Evolutionary conservation across 2,888 invertebrate genomes (phyloP), one percentile per base, ranked within the genome.

Genomic region (Trissolcus japonicus): DNA sequence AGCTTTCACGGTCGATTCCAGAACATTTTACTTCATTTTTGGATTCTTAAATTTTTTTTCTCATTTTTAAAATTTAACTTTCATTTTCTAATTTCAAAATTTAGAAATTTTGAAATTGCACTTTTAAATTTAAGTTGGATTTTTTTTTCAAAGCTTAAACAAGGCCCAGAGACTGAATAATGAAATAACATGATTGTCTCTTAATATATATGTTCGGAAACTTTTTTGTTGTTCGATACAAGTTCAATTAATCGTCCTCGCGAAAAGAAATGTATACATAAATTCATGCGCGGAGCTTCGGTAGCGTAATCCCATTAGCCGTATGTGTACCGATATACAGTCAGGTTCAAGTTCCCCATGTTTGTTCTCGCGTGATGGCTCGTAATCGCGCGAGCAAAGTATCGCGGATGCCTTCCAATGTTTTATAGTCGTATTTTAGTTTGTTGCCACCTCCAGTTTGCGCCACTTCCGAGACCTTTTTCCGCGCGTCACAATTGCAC

Each of bases 311-410:
- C 77, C 77, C 73, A 77, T 77, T 77, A 77, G 73, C 69, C 46
- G 61, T 62, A 57, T 59, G 65, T 63, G 73, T 69, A 66, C 57
- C 77, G 25, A 72, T 57, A 55, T 57, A 9, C 55, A 40, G 61
- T 66, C 78, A 69, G 78, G 78, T 78, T 78, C 78, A 78, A 78
- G 78, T 74, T 78, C 78, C 66, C 78, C 66, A 69, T 78, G 78
- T 62, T 78, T 69, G 73, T 65, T 78, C 78, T 78, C 78, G 78
- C 78, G 73, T 74, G 78, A 68, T 77, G 77, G 40, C 69, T 73
- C 69, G 73, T 65, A 69, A 69, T 77, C 77, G 77, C 69, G 73
- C 65, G 77, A 73, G 73, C 46, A 78, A 68, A 77, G 73, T 73
- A 77, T 77, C 73, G 73, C 73, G 77, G 61, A 74, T 78, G 69